These are phyloP conservation scores for Acronicta leporina DNA, from an alignment of 2,888 invertebrate species.

Conservation along the genomic window DNA sequence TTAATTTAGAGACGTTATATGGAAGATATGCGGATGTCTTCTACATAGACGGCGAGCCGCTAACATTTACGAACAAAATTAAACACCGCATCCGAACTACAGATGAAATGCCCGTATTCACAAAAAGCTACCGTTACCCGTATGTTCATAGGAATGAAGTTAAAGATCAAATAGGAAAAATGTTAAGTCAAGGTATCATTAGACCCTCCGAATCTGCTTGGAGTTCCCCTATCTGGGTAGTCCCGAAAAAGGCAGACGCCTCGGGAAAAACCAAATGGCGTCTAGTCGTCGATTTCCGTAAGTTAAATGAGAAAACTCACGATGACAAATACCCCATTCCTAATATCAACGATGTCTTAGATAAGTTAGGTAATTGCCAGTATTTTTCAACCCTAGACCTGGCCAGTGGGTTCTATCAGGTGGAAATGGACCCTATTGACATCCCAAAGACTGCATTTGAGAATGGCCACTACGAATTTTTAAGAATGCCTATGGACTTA, in stretches of 20 bases:
- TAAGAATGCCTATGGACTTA: slow-evolving; percentile 35
- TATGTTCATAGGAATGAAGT: slow-evolving; percentile 3
- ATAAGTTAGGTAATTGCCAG: slow-evolving; percentile 3
- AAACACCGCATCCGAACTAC: not conserved
- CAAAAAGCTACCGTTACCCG: not conserved
- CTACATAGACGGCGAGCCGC: not conserved
- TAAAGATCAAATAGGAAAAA: not conserved
- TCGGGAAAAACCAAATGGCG: slow-evolving; percentile 3
- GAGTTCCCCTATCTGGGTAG: not conserved
- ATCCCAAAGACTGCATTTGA: slow-evolving; percentile 45
- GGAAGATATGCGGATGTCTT: not conserved
- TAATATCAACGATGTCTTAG: slow-evolving; percentile 1
- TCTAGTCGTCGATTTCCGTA: not conserved
- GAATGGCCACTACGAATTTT: slow-evolving; percentile 57
- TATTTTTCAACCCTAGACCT: slow-evolving; percentile 13
- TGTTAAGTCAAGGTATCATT: slow-evolving; percentile 1
- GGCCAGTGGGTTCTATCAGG: slow-evolving; percentile 20
- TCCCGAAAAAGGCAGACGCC: not conserved
- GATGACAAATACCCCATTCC: not conserved
- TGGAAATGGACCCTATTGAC: slow-evolving; percentile 17
- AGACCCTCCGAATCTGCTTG: not conserved
- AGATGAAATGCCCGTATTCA: slow-evolving; percentile 1
- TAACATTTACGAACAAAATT: not conserved
- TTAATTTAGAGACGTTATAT: not conserved
- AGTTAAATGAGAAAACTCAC: not conserved